Evolutionary conservation across 2,888 invertebrate genomes (phyloP), one percentile per base, ranked within the genome.

Genomic region (Ferrisia virgata): DNA sequence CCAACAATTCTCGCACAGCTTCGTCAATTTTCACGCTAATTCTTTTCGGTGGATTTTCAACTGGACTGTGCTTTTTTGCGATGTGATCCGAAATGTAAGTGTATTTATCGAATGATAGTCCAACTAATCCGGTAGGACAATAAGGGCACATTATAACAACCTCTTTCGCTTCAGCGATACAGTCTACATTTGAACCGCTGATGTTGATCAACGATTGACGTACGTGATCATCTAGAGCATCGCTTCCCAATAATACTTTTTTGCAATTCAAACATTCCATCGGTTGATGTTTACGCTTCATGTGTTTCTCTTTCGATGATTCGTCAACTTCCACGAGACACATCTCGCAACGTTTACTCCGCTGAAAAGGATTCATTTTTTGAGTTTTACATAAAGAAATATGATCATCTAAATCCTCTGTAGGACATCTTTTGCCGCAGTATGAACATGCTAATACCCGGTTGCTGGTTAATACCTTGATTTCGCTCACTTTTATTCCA

Each of bases 81-180:
- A 58, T 58, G 13, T 82, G 82, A 64, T 64, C 22, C 18, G 39
- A 25, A 15, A 82, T 53, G 22, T 36, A 36, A 15, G 33, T 8
- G 11, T 36, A 82, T 11, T 36, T 64, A 18, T 31, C 64, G 64
- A 15, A 82, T 15, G 58, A 31, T 22, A 64, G 31, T 13, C 82
- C 82, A 8, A n/a, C 2, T 15, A 58, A 4, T 5, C 64, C 64
- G 64, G 31, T 31, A 18, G 36, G 64, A 13, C 82, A 82, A 25
- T 64, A 82, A 6, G 64, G 36, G n/a, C 82, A 82, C 82, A 82
- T 82, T 25, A 36, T 31, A 0, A 82, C 64, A 1, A 31, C 82
- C 11, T 58, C 25, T n/a, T 28, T 39, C 4, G 31, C 58, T 13
- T 6, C 13, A 18, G 82, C n/a, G 6, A 64, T 33, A 33, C 82